These are phyloP conservation scores for Rafetus swinhoei DNA, from an alignment of 2,113 vertebrate species.

Conservation along the genomic window DNA sequence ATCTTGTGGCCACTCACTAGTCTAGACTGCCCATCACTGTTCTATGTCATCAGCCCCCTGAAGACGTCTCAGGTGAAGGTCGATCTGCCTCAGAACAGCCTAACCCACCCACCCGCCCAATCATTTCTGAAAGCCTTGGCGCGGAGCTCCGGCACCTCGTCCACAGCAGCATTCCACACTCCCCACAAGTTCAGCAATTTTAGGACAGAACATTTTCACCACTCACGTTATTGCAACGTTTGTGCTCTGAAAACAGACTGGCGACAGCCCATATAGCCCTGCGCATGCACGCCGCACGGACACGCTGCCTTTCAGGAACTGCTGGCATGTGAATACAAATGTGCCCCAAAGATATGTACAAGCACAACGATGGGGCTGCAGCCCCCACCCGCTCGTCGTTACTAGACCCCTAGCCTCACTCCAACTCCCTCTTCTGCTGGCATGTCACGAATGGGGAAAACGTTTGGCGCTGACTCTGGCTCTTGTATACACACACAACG, in stretches of 20 bases:
- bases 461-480: no score
- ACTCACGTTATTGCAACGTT: background rate
- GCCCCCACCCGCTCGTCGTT: background rate
- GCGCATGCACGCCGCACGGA: fast-evolving
- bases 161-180: background rate
- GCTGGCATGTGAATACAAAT: background rate
- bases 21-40: no score
- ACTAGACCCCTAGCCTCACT: background rate
- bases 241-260: background rate
- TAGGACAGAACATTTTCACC: background rate
- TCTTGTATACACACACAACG: background rate
- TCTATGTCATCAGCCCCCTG: background rate
- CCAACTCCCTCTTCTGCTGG: background rate
- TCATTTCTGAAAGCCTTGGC: fast-evolving
- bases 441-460: fast-evolving
- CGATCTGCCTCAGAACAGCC: background rate
- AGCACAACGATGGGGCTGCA: background rate
- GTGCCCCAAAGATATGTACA: background rate
- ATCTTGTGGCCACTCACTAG: no score
- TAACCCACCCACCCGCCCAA: background rate
- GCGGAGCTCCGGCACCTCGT: fast-evolving
- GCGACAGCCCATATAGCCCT: background rate
- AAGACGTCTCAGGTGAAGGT: background rate
- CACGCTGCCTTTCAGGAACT: background rate
- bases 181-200: fast-evolving